These are phyloP conservation scores for Lasiurus borealis DNA, from an alignment of 2,113 vertebrate genomes.

Conservation along the genomic window DNA sequence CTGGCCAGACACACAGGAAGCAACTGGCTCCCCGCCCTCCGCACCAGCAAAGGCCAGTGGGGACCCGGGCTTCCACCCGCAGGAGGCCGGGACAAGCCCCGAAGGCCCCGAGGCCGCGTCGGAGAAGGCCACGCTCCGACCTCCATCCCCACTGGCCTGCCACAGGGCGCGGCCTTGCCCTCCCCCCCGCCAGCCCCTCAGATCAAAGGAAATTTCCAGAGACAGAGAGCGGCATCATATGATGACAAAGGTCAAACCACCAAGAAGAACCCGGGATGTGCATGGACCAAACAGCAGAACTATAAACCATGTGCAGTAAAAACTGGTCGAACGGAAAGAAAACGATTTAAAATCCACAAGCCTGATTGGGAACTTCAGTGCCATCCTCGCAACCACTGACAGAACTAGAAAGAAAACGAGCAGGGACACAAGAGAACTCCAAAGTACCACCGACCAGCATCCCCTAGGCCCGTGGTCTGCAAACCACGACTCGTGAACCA, in stretches of 20 bases:
- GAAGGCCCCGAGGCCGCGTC: background rate
- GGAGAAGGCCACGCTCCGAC: background rate
- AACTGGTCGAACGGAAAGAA: background rate
- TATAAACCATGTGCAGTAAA: background rate
- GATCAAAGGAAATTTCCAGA: background rate
- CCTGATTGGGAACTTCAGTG: background rate
- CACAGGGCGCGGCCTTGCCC: background rate
- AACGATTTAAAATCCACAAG: background rate
- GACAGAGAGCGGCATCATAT: background rate
- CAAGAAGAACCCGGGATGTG: background rate
- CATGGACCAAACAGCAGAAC: background rate
- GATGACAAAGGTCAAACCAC: background rate
- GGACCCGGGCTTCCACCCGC: background rate
- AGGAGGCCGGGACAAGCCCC: background rate
- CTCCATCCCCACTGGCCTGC: background rate
- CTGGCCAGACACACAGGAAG: background rate
- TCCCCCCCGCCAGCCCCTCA: background rate
- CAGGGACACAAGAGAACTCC: too few species aligned
- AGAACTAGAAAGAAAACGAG: background rate
- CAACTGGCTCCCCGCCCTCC: background rate
- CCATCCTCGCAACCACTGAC: background rate
- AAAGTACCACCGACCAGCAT: too few species aligned
- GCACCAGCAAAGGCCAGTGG: background rate
- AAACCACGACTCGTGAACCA: too few species aligned
- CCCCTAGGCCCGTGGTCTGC: too few species aligned